These are phyloP conservation scores for Drosophila neoperkinsi DNA, from an alignment of 2,888 invertebrate species.

Conservation along the genomic window DNA sequence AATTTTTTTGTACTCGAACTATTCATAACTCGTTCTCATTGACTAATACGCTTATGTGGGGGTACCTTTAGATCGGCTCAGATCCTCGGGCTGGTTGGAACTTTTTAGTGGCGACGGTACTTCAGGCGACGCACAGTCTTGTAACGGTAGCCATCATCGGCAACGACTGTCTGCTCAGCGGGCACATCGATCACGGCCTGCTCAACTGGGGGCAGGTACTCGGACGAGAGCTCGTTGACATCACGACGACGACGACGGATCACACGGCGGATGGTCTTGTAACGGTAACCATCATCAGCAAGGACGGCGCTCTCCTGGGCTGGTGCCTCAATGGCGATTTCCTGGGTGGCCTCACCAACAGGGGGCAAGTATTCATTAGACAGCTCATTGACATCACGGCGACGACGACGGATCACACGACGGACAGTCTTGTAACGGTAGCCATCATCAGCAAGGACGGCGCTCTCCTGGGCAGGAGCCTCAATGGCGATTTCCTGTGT, in stretches of 20 bases:
- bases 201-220: constrained; percentile 70
- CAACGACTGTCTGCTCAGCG: constrained; percentile 59
- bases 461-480: constrained; percentile 37
- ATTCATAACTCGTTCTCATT: constrained; percentile 69
- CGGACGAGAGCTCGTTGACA: constrained; percentile 68
- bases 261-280: constrained; percentile 73
- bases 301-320: constrained; percentile 31
- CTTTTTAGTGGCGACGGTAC: constrained; percentile 68
- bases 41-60: constrained; percentile 71
- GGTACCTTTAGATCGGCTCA: constrained; percentile 58
- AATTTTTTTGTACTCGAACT: constrained; percentile 73
- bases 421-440: constrained; percentile 78
- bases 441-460: constrained; percentile 56
- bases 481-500: constrained; percentile 44
- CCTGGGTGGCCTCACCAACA: constrained; percentile 44
- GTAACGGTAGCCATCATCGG: constrained; percentile 78
- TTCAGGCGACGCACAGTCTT: constrained; percentile 77
- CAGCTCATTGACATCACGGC: constrained; percentile 77
- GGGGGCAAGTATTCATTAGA: constrained; percentile 73
- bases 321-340: constrained; percentile 46
- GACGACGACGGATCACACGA: constrained; percentile 55
- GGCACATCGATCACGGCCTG: constrained; percentile 64
- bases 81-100: constrained; percentile 38
- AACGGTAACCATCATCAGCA: constrained; percentile 71
- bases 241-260: constrained; percentile 71